Conservation (phyloP, 2,113 vertebrate genomes). For the Chionodraco myersi region DNA sequence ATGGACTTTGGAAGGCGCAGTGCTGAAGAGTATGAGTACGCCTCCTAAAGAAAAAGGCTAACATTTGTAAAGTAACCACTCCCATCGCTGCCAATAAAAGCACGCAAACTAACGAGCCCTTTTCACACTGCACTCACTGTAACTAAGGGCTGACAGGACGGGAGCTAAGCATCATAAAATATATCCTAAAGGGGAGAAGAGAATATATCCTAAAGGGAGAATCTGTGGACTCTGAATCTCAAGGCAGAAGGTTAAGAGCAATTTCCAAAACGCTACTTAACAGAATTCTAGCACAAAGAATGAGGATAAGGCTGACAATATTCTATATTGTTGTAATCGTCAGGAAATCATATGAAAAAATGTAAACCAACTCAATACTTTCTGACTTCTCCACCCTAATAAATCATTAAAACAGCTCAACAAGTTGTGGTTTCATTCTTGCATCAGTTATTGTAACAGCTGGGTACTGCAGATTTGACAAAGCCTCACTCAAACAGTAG, state of each 20-base stretch:
- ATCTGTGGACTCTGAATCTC: not conserved
- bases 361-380: slow-evolving; percentile 2
- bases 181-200: not conserved
- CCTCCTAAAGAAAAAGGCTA: slow-evolving; percentile 81
- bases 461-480: not conserved
- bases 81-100: slow-evolving; percentile 34
- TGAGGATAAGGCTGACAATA: not conserved
- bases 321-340: slow-evolving; percentile 12
- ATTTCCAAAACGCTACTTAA: not conserved
- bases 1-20: slow-evolving; percentile 98
- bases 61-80: slow-evolving; percentile 8
- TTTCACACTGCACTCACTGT: slow-evolving; percentile 60
- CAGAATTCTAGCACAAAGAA: slow-evolving; percentile 9
- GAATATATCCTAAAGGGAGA: not conserved
- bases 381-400: not conserved
- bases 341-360: slow-evolving; percentile 4
- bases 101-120: slow-evolving; percentile 34
- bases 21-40: slow-evolving; percentile 93
- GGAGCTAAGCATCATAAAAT: not conserved
- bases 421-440: not conserved
- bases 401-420: not conserved
- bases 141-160: slow-evolving; percentile 42
- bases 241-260: not conserved
- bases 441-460: not conserved
- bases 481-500: too few relatives aligned